These are phyloP conservation scores for Stegophylla sp. DNA, from an alignment of 2,888 invertebrate genomes.

Conservation along the genomic window DNA sequence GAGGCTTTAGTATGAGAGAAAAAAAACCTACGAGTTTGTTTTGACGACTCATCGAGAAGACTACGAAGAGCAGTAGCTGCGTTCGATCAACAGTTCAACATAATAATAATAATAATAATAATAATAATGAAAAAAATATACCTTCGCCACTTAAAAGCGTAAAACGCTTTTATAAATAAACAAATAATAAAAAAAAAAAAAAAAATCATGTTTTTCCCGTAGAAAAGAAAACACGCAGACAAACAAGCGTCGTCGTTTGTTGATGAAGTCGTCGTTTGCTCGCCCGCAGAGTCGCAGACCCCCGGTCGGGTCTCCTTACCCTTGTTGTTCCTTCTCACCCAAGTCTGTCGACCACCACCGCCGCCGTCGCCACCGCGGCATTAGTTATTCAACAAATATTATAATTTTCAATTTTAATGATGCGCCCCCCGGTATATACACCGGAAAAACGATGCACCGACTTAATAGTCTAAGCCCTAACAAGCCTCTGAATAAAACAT, in stretches of 20 bases:
- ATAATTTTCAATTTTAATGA: slow-evolving; percentile 58
- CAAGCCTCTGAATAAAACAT: slow-evolving; percentile 58
- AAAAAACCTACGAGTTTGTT: background rate
- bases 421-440: slow-evolving; percentile 1
- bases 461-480: slow-evolving; percentile 53
- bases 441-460: slow-evolving; percentile 43
- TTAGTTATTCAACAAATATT: slow-evolving; percentile 55
- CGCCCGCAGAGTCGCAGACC: too few relatives aligned
- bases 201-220: slow-evolving; percentile 26
- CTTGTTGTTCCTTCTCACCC: background rate
- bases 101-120: slow-evolving; percentile 10
- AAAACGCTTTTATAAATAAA: background rate
- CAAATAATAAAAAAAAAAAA: too few relatives aligned
- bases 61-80: background rate
- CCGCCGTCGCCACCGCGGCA: background rate
- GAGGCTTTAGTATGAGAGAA: background rate
- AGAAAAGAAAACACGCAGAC: background rate
- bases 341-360: background rate
- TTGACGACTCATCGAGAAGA: background rate
- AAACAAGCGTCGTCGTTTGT: slow-evolving; percentile 35
- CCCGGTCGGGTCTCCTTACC: background rate
- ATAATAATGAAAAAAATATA: slow-evolving; percentile 1
- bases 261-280: slow-evolving; percentile 1
- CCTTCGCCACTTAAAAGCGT: background rate
- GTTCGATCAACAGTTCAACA: background rate